Conservation (phyloP, 2,888 invertebrate genomes). For the Salticus scenicus region DNA sequence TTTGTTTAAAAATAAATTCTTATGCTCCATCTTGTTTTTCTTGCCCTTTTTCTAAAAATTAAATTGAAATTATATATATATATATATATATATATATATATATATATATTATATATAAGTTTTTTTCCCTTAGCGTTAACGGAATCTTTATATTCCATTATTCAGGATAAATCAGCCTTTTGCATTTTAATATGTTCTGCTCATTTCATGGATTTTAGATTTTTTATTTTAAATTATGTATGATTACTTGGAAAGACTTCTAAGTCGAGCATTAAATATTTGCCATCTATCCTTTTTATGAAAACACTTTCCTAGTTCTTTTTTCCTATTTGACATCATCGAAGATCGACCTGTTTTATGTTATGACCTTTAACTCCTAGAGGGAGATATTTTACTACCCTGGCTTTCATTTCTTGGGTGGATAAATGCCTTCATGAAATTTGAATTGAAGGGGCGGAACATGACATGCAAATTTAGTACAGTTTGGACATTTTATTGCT, state of each 20-base stretch:
- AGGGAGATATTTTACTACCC: slow-evolving; percentile 10
- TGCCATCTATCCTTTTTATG: slow-evolving; percentile 38
- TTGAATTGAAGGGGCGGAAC: slow-evolving; percentile 44
- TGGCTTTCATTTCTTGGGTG: slow-evolving; percentile 29
- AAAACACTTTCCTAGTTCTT: slow-evolving; percentile 40
- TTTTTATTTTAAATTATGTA: too few species aligned
- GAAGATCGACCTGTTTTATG: slow-evolving; percentile 48
- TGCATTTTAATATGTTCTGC: too few species aligned
- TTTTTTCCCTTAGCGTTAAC: too few species aligned
- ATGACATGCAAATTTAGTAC: slow-evolving; percentile 54
- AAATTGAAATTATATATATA: neutral
- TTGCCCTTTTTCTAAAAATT: too few species aligned
- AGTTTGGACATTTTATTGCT: slow-evolving; percentile 47
- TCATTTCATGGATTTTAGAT: too few species aligned
- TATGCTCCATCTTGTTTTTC: too few species aligned
- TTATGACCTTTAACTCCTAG: slow-evolving; percentile 49
- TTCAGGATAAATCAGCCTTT: too few species aligned
- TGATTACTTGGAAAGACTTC: neutral
- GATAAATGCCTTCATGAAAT: slow-evolving; percentile 50
- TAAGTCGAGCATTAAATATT: neutral
- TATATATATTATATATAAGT: too few species aligned
- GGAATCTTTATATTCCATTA: too few species aligned
- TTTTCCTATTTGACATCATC: slow-evolving; percentile 31
- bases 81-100: slow-evolving; percentile 1
- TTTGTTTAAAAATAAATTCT: too few species aligned